phyloP scores from a whole-genome alignment of 2,888 invertebrate genomes.

The Mimas tiliae region DNA sequence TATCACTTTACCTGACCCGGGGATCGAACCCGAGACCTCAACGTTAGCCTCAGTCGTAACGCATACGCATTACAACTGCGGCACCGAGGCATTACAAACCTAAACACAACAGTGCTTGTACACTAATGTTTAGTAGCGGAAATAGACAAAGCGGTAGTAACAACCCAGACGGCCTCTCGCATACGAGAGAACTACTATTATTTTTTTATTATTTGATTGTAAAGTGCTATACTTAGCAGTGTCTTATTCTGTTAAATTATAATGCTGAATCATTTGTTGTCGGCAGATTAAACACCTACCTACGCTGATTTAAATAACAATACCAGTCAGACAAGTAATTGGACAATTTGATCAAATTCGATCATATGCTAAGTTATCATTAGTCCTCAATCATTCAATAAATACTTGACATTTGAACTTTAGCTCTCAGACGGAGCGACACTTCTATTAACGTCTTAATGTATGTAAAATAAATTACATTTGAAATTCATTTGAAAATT shows the following conservation, averaged over 20 bases:
- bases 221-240: not conserved
- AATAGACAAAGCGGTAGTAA: too few species aligned
- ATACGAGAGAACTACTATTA: too few species aligned
- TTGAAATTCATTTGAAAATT: conserved; percentile 22
- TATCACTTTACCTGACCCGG: too few species aligned
- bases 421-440: conserved; percentile 26
- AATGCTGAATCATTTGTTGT: conserved; percentile 5
- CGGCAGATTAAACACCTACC: conserved; percentile 1
- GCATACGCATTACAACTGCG: too few species aligned
- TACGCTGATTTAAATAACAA: conserved; percentile 22
- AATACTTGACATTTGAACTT: conserved; percentile 52
- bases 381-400: conserved; percentile 13
- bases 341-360: conserved; percentile 17
- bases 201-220: too few species aligned
- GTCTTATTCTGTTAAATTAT: not conserved
- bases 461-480: conserved; percentile 21
- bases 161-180: too few species aligned
- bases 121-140: too few species aligned
- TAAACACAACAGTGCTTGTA: too few species aligned
- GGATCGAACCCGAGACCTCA: too few species aligned
- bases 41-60: too few species aligned
- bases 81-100: too few species aligned
- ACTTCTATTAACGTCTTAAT: conserved; percentile 3
- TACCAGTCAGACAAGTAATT: conserved; percentile 8
- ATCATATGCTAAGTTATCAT: conserved; percentile 14